Evolutionary conservation across 2,888 invertebrate genomes (phyloP), one percentile per base, ranked within the genome.

Genomic region (Macropis europaea): DNA sequence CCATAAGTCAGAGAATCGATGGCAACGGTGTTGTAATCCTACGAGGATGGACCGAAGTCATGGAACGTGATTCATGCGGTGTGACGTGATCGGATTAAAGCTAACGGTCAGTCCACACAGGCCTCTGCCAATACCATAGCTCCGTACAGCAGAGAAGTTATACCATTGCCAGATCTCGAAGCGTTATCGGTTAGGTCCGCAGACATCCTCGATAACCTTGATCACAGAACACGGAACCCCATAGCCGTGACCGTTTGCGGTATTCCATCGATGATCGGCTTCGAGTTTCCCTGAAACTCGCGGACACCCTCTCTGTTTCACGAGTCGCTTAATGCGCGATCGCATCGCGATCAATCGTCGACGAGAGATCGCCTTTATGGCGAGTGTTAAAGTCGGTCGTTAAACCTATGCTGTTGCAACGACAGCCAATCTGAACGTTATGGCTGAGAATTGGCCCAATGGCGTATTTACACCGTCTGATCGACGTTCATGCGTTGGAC

Each of bases 51-150:
- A 57, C 52, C 56, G 30, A 62, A 73, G 60, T 52, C 60, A 34
- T 11, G 54, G 64, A 32, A 64, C 38, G 64, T 64, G 72, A 73
- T 73, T 61, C 73, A 72, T 64, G 59, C 19, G 38, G 40, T 36
- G 34, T 17, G 60, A 64, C 60, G 59, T 52, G 72, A 73, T 64
- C 63, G 73, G 64, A 64, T 73, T 73, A 72, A 72, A 73, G 56
- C 36, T 57, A 57, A 66, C 73, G 53, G 34, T 24, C 22, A 15
- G 6, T 28, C 52, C 13, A n/a, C 52, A 28, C n/a, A n/a, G n/a
- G 34, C 24, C 30, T 17, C 47, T 24, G 32, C 38, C 32, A 26
- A 52, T 52, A 52, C 28, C 48, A 7, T 32, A 0, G 24, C 7
- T 4, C 9, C 60, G 54, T 45, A 13, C 19, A 15, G 5, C 2